Percentiles rank a stretch among this genome's conserved stretches.
Evolutionary conservation across 2,888 invertebrate genomes (phyloP).

Genomic region (Smittia sp.): DNA sequence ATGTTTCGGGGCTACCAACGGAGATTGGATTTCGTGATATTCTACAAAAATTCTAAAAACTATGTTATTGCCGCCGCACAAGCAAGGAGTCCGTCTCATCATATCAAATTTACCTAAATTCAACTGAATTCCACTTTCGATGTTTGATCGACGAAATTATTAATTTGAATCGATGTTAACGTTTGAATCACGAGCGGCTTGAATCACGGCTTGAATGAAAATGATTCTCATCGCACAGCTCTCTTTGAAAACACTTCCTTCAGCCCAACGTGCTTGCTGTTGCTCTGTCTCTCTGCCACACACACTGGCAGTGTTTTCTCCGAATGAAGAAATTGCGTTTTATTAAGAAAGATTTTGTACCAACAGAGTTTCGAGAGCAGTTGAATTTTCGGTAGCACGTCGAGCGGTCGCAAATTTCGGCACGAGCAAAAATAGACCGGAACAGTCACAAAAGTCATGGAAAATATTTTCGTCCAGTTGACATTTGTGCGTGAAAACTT

Average conservation of each 20-base stretch:
- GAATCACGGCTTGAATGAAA: no score
- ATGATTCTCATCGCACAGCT: no score
- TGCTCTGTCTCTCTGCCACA: constrained; percentile 3
- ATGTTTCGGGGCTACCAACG: background rate
- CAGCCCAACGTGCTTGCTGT: constrained; percentile 3
- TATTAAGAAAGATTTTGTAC: constrained; percentile 16
- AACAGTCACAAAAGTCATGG: background rate
- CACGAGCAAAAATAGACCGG: background rate
- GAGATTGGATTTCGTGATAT: no score
- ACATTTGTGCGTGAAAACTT: no score
- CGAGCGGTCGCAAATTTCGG: constrained; percentile 10
- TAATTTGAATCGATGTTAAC: no score
- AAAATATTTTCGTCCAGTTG: background rate
- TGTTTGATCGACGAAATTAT: no score
- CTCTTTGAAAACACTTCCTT: background rate
- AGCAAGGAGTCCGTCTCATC: no score
- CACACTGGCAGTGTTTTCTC: constrained; percentile 17
- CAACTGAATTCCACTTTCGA: no score
- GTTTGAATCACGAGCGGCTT: no score
- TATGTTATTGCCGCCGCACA: no score
- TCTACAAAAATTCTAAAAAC: no score
- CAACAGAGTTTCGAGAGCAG: constrained; percentile 36
- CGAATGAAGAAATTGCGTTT: constrained; percentile 18
- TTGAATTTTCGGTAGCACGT: constrained; percentile 32
- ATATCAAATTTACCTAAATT: no score